Evolutionary conservation across 2,113 vertebrate genomes (phyloP).

Genomic region (Leptosomus discolor): DNA sequence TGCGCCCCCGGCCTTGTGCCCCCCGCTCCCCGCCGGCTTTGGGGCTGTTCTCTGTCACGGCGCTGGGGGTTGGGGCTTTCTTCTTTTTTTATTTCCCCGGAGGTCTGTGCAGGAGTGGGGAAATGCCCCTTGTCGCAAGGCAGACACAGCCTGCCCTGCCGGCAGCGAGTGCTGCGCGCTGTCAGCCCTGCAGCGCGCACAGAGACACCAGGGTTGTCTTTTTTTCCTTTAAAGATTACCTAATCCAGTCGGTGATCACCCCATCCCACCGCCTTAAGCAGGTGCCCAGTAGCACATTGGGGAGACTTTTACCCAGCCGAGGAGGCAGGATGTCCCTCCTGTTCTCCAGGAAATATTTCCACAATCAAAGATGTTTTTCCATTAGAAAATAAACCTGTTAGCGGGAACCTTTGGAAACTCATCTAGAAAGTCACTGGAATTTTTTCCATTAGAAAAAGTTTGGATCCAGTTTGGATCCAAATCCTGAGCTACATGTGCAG

Average conservation of each 20-base stretch:
- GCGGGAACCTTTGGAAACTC: background rate
- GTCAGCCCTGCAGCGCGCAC: background rate
- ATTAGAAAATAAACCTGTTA: background rate
- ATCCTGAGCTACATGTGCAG: fast-evolving
- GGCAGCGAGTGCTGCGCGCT: fast-evolving
- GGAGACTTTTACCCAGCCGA: background rate
- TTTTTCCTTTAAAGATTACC: background rate
- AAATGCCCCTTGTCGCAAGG: background rate
- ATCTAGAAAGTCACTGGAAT: background rate
- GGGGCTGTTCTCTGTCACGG: background rate
- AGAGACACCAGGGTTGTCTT: fast-evolving
- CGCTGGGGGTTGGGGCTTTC: background rate
- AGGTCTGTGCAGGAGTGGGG: background rate
- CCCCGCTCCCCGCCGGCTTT: too few species aligned
- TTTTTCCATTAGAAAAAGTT: background rate
- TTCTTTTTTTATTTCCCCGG: too few species aligned
- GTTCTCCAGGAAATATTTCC: background rate
- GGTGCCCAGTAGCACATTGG: background rate
- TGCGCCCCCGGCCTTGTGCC: background rate
- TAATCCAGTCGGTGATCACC: background rate
- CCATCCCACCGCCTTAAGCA: background rate
- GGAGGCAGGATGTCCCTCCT: background rate
- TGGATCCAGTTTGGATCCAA: background rate
- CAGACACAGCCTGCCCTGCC: background rate
- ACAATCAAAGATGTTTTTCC: background rate